Base-by-base conservation (phyloP, 2,797 vertebrate species). In the Rhyacichthys aspro region DNA sequence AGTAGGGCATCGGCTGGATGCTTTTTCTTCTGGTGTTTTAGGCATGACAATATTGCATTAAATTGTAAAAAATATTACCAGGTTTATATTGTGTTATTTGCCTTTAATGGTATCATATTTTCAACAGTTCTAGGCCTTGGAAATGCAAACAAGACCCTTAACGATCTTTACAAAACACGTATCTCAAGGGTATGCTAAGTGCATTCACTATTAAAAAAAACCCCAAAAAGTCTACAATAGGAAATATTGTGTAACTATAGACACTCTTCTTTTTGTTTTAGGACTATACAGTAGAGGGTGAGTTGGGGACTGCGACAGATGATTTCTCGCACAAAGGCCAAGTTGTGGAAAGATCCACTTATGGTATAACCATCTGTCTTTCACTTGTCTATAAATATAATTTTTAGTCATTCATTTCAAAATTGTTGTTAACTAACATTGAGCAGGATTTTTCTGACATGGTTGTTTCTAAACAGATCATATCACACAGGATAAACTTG, bases 321-420 rank as follows among this genome's bases (percentile, higher is more conserved):
- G 89, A 97, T 82, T 98, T 98, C 82, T 88, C 93, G 32, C 87
- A 94, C 64, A 87, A 60, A 0, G 95, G 96, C 61, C 90, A 81
- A 53, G 78, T 96, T 57, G 61, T 98, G 42, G 97, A 99, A 87
- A 95, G 91, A 82, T 93, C 95, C 0, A 97, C 96, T 0, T 98
- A 93, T 1, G 93, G 97, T 99, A 81, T 1, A 55, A 50, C n/a
- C 14, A 28, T 28, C 19, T 23, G 19, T 23, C 23, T 45, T 59
- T 55, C 9, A 41, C 54, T 9, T 10, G 0, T 55, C n/a, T n/a
- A n/a, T n/a, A n/a, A n/a, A n/a, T n/a, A n/a, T 44, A 1, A 36
- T 16, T 59, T 10, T 9, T 0, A 33, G 42, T n/a, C 10, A n/a
- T 38, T 33, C 11, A 34, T 2, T 34, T 34, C 19, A 19, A 36